Conservation (phyloP, 2,797 vertebrate species). For the Lithobates sylvaticus region DNA sequence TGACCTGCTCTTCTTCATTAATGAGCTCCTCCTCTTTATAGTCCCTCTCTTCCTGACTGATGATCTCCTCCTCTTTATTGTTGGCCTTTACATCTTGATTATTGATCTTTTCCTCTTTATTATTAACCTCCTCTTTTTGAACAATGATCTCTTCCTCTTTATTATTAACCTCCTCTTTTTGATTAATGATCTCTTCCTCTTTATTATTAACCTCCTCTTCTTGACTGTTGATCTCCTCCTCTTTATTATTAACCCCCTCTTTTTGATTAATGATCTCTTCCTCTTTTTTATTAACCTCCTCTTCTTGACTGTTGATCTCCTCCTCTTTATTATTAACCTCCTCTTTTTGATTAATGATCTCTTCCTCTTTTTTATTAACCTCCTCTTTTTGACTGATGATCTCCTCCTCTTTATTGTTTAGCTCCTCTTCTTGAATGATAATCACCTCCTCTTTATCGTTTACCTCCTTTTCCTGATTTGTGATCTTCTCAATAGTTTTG, state of each 20-base stretch:
- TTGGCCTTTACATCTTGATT: not conserved
- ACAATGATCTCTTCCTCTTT: not conserved
- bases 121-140: not conserved
- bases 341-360: not conserved
- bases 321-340: not conserved
- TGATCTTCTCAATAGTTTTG: not conserved
- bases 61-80: not conserved
- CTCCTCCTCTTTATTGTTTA: not conserved
- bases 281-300: not conserved
- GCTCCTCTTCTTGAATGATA: not conserved
- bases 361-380: too few species aligned
- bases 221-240: not conserved
- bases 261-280: not conserved
- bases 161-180: not conserved
- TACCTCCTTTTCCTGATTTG: not conserved
- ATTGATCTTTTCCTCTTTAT: not conserved
- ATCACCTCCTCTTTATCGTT: not conserved
- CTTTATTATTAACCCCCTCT: not conserved
- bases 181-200: not conserved
- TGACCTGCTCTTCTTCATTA: too few species aligned
- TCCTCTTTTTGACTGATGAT: not conserved
- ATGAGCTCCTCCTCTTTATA: not conserved
- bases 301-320: not conserved
- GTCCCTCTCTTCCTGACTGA: not conserved
- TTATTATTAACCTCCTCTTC: not conserved